Evolutionary conservation across 2,113 vertebrate species (phyloP).

Genomic region (Gopherus evgoodei): DNA sequence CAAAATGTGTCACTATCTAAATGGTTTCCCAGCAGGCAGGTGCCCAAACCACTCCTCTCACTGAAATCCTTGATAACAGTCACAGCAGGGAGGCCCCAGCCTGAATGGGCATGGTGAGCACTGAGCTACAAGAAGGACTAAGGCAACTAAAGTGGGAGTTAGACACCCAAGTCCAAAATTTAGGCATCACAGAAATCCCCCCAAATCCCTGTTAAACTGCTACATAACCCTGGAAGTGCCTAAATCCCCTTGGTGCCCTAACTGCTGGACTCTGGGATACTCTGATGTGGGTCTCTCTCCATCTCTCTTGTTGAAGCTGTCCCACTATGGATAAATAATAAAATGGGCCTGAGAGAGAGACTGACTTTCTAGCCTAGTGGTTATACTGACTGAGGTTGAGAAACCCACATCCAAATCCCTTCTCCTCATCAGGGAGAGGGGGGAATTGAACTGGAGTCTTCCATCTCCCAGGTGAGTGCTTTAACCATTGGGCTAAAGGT

Average conservation of each 20-base stretch:
- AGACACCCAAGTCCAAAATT: not conserved
- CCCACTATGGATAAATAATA: not conserved
- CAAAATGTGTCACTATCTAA: not conserved
- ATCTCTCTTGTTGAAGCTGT: not conserved
- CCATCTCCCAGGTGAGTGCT: not conserved
- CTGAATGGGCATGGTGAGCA: not conserved
- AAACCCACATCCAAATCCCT: not conserved
- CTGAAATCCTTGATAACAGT: not conserved
- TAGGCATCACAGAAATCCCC: not conserved
- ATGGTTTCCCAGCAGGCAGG: fast-evolving
- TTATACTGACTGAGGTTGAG: not conserved
- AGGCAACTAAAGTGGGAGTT: not conserved
- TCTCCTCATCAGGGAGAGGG: not conserved
- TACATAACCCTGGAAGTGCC: not conserved
- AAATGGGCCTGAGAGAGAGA: not conserved
- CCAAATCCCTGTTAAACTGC: not conserved
- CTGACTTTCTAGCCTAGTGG: not conserved
- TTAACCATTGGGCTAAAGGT: not conserved
- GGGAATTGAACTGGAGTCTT: not conserved
- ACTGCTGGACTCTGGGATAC: not conserved
- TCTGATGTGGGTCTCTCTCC: not conserved
- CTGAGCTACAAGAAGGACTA: not conserved
- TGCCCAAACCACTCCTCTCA: not conserved
- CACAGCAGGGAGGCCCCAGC: not conserved
- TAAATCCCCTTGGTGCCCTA: not conserved